These are phyloP conservation scores for Falco columbarius DNA, from an alignment of 2,797 vertebrate genomes.

Conservation along the genomic window DNA sequence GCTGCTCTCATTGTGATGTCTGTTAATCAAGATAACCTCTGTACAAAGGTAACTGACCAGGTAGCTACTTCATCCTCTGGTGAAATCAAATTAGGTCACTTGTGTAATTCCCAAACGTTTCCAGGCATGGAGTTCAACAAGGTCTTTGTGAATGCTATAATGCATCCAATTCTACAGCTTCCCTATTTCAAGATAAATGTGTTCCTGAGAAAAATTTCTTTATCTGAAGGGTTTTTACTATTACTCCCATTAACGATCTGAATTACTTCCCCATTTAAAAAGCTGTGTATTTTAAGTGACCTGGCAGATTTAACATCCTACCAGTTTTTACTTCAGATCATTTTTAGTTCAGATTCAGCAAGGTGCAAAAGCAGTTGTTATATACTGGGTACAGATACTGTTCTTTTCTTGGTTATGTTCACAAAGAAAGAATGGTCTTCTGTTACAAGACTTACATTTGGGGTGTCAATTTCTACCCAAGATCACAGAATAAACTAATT, in stretches of 20 bases:
- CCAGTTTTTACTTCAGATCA: background rate
- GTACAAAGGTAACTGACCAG: background rate
- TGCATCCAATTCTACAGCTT: background rate
- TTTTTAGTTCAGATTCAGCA: background rate
- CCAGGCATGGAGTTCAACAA: background rate
- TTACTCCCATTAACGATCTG: background rate
- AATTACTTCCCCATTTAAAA: constrained; percentile 1
- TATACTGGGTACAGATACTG: background rate
- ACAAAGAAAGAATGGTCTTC: background rate
- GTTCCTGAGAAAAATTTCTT: background rate
- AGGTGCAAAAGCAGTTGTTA: background rate
- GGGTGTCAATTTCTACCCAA: background rate
- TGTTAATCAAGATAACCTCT: background rate
- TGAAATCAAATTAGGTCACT: constrained; percentile 11
- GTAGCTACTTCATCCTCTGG: background rate
- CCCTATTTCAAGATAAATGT: background rate
- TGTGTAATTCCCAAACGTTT: background rate
- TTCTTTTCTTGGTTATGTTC: background rate
- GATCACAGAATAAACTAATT: background rate
- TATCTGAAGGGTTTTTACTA: background rate
- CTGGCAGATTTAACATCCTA: background rate
- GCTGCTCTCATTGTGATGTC: background rate
- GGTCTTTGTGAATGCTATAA: background rate
- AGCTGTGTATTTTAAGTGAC: background rate
- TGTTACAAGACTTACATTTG: background rate